These are phyloP conservation scores for Camponotus floridanus DNA, from an alignment of 1,140 invertebrate genomes.

Conservation along the genomic window DNA sequence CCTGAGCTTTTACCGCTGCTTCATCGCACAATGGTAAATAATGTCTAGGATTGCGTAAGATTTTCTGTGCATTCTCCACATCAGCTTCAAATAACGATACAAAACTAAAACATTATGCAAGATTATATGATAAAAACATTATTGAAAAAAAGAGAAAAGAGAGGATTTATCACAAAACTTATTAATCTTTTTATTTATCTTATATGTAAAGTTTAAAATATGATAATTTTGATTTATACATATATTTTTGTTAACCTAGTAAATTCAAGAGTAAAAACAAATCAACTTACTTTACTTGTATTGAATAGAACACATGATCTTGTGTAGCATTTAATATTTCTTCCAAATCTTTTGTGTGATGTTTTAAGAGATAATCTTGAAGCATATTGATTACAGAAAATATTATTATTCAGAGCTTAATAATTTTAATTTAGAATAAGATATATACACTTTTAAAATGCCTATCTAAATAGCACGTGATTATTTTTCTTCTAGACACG, in stretches of 20 bases:
- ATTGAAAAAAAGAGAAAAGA: not conserved
- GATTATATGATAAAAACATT: constrained; percentile 7
- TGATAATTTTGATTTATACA: not conserved
- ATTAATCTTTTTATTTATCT: constrained; percentile 33
- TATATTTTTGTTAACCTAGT: constrained; percentile 1
- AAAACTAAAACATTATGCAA: constrained; percentile 85
- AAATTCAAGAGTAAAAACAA: not conserved
- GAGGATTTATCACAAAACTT: not conserved
- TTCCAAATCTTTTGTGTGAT: constrained; percentile 82
- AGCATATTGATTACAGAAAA: constrained; percentile 74
- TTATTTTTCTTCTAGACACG: constrained; percentile 7
- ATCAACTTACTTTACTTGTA: constrained; percentile 85
- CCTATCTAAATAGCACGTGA: not conserved
- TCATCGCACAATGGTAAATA: constrained; percentile 88
- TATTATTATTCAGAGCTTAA: not conserved
- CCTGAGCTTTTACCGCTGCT: constrained; percentile 88
- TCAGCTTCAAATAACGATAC: constrained; percentile 88
- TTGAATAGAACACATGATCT: constrained; percentile 81
- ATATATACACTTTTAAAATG: not conserved
- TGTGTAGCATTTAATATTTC: constrained; percentile 83
- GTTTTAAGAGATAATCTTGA: constrained; percentile 79
- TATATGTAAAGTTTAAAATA: constrained; percentile 31
- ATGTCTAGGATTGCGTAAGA: constrained; percentile 87
- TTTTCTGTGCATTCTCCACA: constrained; percentile 86
- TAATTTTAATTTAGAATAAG: not conserved